phyloP scores from a whole-genome alignment of 2,113 vertebrate genomes.

The Ellobius talpinus region DNA sequence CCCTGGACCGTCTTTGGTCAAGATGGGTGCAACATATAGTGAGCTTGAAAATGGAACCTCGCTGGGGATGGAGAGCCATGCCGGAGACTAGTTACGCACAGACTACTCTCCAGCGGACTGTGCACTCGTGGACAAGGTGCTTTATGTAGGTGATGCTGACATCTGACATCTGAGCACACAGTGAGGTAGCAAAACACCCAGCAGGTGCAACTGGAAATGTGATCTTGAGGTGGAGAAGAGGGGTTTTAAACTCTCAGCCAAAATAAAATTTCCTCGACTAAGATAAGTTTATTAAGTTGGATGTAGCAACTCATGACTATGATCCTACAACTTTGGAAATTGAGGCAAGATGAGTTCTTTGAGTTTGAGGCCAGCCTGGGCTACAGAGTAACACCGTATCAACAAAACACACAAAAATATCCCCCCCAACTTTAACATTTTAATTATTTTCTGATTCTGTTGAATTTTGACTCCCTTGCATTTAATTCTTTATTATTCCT shows the following conservation, averaged over 20 bases:
- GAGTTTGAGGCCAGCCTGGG: background rate
- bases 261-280: background rate
- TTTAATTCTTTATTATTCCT: background rate
- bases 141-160: background rate
- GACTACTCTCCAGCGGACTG: background rate
- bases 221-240: background rate
- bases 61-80: background rate
- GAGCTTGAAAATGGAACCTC: slow-evolving; percentile 2
- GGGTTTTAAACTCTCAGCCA: background rate
- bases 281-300: background rate
- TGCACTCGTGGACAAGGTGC: too few relatives aligned
- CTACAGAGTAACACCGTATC: background rate
- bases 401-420: background rate
- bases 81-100: background rate
- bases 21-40: background rate
- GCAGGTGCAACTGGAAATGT: background rate
- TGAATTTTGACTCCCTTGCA: background rate
- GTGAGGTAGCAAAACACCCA: background rate
- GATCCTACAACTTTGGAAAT: background rate
- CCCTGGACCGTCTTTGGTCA: background rate
- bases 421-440: background rate
- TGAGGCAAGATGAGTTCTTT: background rate
- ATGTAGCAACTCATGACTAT: too few relatives aligned
- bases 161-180: background rate
- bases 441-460: background rate